phyloP scores from a whole-genome alignment of 2,797 vertebrate genomes.

The Epinephelus awoara region DNA sequence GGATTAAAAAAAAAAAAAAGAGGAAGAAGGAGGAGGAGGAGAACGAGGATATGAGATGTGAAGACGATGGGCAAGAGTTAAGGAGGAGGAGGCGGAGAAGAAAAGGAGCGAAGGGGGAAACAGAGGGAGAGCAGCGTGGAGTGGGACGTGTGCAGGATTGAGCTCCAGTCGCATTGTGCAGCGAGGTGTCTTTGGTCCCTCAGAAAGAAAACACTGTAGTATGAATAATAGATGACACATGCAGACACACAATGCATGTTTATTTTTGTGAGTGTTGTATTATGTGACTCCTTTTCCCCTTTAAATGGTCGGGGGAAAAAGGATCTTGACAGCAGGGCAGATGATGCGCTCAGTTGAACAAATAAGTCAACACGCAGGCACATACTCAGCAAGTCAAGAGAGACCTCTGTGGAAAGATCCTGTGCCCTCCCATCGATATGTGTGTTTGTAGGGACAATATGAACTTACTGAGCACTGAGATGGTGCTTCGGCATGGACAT shows the following conservation, averaged over 20 bases:
- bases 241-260: conserved; percentile 38
- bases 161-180: conserved; percentile 62
- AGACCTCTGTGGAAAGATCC: not conserved
- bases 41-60: conserved; percentile 12
- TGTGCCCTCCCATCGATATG: not conserved
- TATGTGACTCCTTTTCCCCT: conserved; percentile 20
- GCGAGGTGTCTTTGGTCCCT: conserved; percentile 58
- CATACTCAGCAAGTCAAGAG: conserved; percentile 19
- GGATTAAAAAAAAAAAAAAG: conserved; percentile 12
- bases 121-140: conserved; percentile 44
- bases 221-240: conserved; percentile 69
- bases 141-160: conserved; percentile 67
- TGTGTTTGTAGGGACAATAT: not conserved
- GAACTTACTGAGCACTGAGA: not conserved
- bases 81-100: conserved; percentile 26
- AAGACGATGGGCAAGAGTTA: conserved; percentile 26
- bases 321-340: not conserved
- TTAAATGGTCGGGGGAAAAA: conserved; percentile 12
- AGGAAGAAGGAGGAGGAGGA: conserved; percentile 10
- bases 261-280: conserved; percentile 49
- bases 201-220: conserved; percentile 54
- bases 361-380: not conserved
- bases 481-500: not conserved
- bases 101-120: conserved; percentile 39
- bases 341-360: conserved; percentile 29